Base-by-base conservation (phyloP, 2,888 invertebrate genomes). In the Diploptera punctata region DNA sequence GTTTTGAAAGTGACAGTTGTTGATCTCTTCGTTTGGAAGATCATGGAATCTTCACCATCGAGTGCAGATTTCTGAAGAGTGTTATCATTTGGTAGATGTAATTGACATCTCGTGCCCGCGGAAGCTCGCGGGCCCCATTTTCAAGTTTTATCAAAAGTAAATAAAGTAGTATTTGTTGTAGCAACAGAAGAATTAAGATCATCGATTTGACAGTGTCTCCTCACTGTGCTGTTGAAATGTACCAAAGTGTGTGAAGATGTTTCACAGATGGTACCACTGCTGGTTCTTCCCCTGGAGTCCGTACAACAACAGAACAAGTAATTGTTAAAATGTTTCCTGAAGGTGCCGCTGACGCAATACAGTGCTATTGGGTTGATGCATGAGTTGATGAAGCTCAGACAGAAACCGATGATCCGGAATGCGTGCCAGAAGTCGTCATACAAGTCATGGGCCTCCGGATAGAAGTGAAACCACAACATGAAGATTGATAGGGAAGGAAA, bases 301-400 rank as follows among this genome's bases (percentile, higher is more conserved):
- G 13, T n/a, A 16, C 86, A 86, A 74, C 91, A 90, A 82, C 95
- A 95, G 84, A 95, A 95, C 29, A 97, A 85, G 83, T 96, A 95
- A 38, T 91, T 89, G 85, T 97, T 95, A 87, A 94, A 87, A 78
- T 86, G 83, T 72, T 79, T 89, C 54, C 92, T 86, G 83, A 95
- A 96, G 68, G 94, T 93, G 2, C 93, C 93, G 78, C 94, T 95
- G 68, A 95, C 91, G 83, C 93, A 93, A 83, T 95, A 96, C 19
- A 96, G 84, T 0, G 95, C 94, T 60, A 95, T 90, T 0, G 96
- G 96, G 81, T 96, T 96, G 77, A 95, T 91, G 84, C 95, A 95
- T 18, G 97, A 96, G 83, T 95, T 97, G 76, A 95, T 88, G 84
- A 95, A 96, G 78, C 92, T 90, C 73, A 97, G 86, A 80, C 94